These are phyloP conservation scores for Pandemis cinnamomeana DNA, from an alignment of 2,888 invertebrate species.

Conservation along the genomic window DNA sequence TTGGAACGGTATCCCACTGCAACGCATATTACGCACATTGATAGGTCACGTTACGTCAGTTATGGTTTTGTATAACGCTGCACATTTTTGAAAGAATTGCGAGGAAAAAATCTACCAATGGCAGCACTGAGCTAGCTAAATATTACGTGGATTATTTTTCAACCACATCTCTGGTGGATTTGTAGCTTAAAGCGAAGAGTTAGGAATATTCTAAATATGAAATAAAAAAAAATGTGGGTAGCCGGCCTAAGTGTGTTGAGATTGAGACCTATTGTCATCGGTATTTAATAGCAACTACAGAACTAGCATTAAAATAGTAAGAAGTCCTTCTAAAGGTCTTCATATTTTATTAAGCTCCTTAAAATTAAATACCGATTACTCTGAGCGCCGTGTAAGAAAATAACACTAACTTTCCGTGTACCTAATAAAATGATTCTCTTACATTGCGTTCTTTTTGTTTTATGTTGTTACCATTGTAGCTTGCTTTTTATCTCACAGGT, in stretches of 20 bases:
- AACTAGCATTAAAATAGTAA: no score
- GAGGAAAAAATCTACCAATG: no score
- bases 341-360: neutral
- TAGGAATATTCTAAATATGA: no score
- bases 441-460: conserved; percentile 12
- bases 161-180: no score
- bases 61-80: no score
- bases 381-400: conserved; percentile 4
- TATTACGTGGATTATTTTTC: no score
- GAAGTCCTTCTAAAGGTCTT: neutral
- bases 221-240: no score
- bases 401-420: neutral
- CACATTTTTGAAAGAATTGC: no score
- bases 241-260: neutral
- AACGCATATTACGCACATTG: no score
- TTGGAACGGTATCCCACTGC: neutral
- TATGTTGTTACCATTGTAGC: conserved; percentile 7
- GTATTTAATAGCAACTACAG: neutral
- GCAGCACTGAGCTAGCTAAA: no score
- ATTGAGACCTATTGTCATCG: neutral
- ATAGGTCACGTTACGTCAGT: no score
- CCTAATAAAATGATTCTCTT: neutral
- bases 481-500: neutral
- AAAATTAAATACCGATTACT: conserved; percentile 25
- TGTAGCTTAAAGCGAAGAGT: no score